Percentiles rank a stretch among this genome's conserved stretches.
Evolutionary conservation across 2,797 vertebrate species (phyloP).

Genomic region (Crossoptilon crossoptilon): DNA sequence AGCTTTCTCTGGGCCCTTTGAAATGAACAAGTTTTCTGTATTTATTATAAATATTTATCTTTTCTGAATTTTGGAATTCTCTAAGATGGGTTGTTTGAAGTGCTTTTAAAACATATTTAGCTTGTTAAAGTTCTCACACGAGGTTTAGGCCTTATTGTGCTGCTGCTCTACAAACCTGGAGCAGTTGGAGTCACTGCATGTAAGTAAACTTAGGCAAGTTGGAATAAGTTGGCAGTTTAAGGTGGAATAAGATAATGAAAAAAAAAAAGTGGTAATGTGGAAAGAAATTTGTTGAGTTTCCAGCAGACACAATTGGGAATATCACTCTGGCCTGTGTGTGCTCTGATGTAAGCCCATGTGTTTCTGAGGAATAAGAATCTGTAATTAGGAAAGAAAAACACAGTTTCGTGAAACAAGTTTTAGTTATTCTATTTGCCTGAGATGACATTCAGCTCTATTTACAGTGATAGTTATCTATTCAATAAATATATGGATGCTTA

Average conservation of each 20-base stretch:
- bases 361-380: background rate
- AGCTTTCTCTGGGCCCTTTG: background rate
- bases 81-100: background rate
- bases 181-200: background rate
- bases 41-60: background rate
- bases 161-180: background rate
- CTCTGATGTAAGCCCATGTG: background rate
- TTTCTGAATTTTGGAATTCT: background rate
- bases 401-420: background rate
- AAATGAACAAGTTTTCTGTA: background rate
- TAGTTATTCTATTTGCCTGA: background rate
- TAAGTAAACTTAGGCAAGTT: background rate
- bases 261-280: rapidly evolving
- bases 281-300: background rate
- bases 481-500: background rate
- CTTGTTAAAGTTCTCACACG: background rate
- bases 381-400: background rate
- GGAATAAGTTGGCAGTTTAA: background rate
- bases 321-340: background rate
- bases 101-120: background rate
- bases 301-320: background rate
- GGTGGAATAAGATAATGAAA: background rate
- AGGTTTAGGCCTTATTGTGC: background rate
- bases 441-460: background rate
- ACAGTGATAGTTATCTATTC: background rate